Evolutionary conservation across 2,113 vertebrate species (phyloP).

Genomic region (Scomber japonicus): DNA sequence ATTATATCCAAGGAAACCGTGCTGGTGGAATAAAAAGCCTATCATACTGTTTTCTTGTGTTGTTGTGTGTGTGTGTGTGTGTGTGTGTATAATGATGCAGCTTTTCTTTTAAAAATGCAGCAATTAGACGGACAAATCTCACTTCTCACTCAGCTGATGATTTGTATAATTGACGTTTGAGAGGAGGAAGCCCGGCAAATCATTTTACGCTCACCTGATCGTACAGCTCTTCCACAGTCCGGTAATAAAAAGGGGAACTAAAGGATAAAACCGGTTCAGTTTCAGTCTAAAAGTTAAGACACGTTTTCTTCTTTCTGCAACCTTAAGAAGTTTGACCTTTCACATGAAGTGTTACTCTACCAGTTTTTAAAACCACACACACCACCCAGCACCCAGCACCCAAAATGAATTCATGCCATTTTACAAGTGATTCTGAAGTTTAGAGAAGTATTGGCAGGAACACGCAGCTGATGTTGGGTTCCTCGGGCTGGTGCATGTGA

Average conservation of each 20-base stretch:
- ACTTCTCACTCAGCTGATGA: too few species aligned
- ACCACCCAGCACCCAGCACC: not conserved
- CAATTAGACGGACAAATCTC: too few species aligned
- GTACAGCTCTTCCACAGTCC: not conserved
- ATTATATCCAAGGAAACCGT: too few species aligned
- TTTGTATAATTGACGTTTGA: too few species aligned
- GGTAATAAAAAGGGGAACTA: not conserved
- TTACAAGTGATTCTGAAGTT: not conserved
- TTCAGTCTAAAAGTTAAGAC: conserved; percentile 4
- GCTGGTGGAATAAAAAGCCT: too few species aligned
- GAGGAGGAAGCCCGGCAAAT: too few species aligned
- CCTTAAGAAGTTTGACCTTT: not conserved
- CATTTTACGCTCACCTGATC: not conserved
- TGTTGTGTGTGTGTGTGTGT: too few species aligned
- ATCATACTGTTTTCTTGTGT: too few species aligned
- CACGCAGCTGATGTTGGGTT: not conserved
- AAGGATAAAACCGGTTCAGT: conserved; percentile 13
- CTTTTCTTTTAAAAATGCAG: too few species aligned
- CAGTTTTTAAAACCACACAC: not conserved
- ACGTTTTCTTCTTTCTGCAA: not conserved
- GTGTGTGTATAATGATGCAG: too few species aligned
- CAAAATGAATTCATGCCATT: not conserved
- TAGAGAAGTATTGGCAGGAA: not conserved
- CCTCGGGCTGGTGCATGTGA: not conserved
- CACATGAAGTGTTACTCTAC: not conserved